Base-by-base conservation (phyloP, 2,797 vertebrate genomes). In the Heliangelus exortis region DNA sequence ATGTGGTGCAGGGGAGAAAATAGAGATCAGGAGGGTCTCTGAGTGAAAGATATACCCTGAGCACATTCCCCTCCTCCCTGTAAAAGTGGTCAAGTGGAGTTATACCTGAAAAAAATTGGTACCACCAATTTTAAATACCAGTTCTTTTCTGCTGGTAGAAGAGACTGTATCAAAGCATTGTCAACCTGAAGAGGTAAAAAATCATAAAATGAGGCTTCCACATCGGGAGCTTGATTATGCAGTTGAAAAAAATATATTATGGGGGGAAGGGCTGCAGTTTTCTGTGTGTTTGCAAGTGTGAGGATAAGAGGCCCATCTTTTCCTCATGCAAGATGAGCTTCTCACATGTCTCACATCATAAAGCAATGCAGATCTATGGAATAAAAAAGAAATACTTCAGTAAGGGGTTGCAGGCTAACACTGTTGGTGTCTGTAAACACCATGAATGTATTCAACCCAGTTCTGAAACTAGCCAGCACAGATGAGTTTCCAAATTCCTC, bases 181-280 rank as follows among this genome's bases (percentile, higher is more conserved):
- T 23, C 65, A 51, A 18, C 17, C 22, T 54, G 47, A 81, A 89
- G 8, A 73, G 75, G 23, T 2, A 31, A 50, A 88, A 71, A 55
- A 12, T 25, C 0, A 10, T 0, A 8, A 82, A 29, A 51, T 66
- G 25, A 76, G 17, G 9, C 20, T 51, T 89, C 61, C 43, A 55
- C 8, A 62, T 51, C 34, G 55, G 55, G 28, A 67, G 22, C 33
- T 61, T 25, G 13, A 43, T 72, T 26, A 31, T 1, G 2, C 0
- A 0, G 5, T 12, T 51, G 9, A 19, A 80, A 91, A 36, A 36
- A 34, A 74, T 41, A 8, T 29, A 15, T 14, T 50, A 48, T 5
- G 7, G 5, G 25, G 29, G 15, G 54, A 81, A 39, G 4, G 4
- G 7, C 2, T 6, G 4, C 10, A 15, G 0, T 0, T 2, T 26